phyloP scores from a whole-genome alignment of 1,140 invertebrate species.

The Palaemon carinicauda region DNA sequence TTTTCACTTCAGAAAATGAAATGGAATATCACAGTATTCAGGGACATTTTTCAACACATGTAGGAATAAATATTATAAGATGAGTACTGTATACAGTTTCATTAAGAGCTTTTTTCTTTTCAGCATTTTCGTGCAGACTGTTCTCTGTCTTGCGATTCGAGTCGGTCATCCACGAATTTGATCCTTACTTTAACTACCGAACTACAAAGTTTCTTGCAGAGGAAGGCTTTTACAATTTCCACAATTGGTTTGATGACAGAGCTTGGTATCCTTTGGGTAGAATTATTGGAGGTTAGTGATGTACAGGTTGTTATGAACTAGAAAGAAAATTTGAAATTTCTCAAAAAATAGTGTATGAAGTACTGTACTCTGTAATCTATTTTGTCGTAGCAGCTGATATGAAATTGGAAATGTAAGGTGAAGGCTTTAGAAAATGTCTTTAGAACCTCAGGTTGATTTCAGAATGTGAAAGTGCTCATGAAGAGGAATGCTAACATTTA shows the following conservation, averaged over 20 bases:
- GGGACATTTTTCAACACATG: no score
- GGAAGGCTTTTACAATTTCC: slow-evolving; percentile 97
- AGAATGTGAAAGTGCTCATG: no score
- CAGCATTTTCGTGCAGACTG: slow-evolving; percentile 93
- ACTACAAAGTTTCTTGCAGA: slow-evolving; percentile 94
- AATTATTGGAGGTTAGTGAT: slow-evolving; percentile 85
- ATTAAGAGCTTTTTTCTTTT: slow-evolving; percentile 63
- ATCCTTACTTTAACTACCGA: slow-evolving; percentile 98
- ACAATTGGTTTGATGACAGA: slow-evolving; percentile 99
- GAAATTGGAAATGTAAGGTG: neutral
- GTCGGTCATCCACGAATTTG: slow-evolving; percentile 98
- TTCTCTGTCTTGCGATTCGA: slow-evolving; percentile 98
- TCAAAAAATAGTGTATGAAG: neutral
- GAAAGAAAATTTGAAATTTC: no score
- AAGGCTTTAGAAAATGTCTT: neutral
- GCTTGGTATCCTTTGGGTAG: slow-evolving; percentile 98
- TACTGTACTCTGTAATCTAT: neutral
- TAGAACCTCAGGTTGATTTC: no score
- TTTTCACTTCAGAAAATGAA: no score
- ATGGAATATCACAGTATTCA: no score
- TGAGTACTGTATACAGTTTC: no score
- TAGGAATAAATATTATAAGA: no score
- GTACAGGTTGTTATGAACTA: neutral
- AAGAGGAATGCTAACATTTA: no score
- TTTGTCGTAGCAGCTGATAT: neutral